phyloP scores from a whole-genome alignment of 2,888 invertebrate species.

The Drosophila austrosaltans region DNA sequence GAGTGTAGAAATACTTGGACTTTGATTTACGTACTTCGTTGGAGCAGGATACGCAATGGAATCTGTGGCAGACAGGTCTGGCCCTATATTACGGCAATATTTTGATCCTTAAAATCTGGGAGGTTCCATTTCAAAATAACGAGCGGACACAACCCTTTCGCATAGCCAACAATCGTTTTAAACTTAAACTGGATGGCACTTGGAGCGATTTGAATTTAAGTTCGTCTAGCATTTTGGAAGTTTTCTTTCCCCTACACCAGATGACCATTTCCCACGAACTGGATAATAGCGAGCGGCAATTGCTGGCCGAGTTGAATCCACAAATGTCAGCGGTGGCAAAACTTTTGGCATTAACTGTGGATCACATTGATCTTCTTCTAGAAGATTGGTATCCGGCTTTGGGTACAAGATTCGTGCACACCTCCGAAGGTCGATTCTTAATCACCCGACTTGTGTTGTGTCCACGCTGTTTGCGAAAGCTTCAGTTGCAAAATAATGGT shows the following conservation, averaged over 20 bases:
- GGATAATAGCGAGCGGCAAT: conserved; percentile 84
- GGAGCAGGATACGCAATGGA: conserved; percentile 89
- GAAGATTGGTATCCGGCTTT: conserved; percentile 99
- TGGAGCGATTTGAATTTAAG: conserved; percentile 93
- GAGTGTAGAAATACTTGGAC: conserved; percentile 72
- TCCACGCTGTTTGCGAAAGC: conserved; percentile 90
- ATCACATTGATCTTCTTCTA: conserved; percentile 96
- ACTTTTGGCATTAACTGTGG: conserved; percentile 93
- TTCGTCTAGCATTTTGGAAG: conserved; percentile 92
- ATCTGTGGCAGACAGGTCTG: conserved; percentile 96
- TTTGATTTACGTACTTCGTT: conserved; percentile 80
- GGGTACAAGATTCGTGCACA: conserved; percentile 98
- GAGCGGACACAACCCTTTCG: conserved; percentile 85
- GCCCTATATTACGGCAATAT: conserved; percentile 93
- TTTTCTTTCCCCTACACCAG: conserved; percentile 88
- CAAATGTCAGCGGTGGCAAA: conserved; percentile 91
- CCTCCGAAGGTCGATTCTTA: conserved; percentile 96
- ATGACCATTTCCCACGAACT: conserved; percentile 85
- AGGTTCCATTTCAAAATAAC: conserved; percentile 86
- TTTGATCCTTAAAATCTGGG: conserved; percentile 91
- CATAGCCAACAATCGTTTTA: conserved; percentile 86
- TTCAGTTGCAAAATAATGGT: conserved; percentile 69
- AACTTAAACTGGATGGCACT: conserved; percentile 91
- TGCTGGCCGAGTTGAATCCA: conserved; percentile 86
- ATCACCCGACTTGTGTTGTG: conserved; percentile 97